phyloP scores from a whole-genome alignment of 2,797 vertebrate species.

The Microctenopoma lineatum region DNA sequence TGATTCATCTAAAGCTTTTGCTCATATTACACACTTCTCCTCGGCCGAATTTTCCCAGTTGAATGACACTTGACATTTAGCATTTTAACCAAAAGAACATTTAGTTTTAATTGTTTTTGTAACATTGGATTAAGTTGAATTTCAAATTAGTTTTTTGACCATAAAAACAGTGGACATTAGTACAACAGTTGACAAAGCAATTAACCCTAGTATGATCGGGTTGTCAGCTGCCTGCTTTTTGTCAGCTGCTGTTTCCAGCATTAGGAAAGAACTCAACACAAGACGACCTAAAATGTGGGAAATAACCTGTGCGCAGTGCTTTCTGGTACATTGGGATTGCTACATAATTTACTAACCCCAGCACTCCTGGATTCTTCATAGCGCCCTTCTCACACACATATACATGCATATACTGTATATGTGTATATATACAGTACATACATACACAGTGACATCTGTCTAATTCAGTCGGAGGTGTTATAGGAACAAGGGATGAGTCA shows the following conservation, averaged over 20 bases:
- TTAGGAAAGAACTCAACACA: neutral
- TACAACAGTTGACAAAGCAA: too few species aligned
- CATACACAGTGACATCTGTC: slow-evolving; percentile 50
- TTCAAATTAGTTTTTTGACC: too few species aligned
- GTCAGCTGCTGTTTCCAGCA: neutral
- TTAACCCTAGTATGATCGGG: too few species aligned
- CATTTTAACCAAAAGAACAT: too few species aligned
- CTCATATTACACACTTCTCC: too few species aligned
- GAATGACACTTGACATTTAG: neutral
- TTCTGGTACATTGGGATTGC: neutral
- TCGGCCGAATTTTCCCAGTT: neutral
- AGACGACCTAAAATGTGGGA: neutral
- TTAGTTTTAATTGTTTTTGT: too few species aligned
- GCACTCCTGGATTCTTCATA: neutral
- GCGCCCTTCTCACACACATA: slow-evolving; percentile 5
- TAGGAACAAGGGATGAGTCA: slow-evolving; percentile 68
- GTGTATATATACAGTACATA: too few species aligned
- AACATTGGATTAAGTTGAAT: too few species aligned
- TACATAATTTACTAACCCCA: neutral
- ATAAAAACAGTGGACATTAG: too few species aligned
- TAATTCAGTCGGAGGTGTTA: slow-evolving; percentile 55
- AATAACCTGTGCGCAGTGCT: neutral
- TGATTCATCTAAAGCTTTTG: too few species aligned
- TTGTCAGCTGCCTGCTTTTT: neutral
- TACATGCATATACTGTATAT: neutral